These are phyloP conservation scores for Triplophysa bombifrons DNA, from an alignment of 2,797 vertebrate species.

Conservation along the genomic window DNA sequence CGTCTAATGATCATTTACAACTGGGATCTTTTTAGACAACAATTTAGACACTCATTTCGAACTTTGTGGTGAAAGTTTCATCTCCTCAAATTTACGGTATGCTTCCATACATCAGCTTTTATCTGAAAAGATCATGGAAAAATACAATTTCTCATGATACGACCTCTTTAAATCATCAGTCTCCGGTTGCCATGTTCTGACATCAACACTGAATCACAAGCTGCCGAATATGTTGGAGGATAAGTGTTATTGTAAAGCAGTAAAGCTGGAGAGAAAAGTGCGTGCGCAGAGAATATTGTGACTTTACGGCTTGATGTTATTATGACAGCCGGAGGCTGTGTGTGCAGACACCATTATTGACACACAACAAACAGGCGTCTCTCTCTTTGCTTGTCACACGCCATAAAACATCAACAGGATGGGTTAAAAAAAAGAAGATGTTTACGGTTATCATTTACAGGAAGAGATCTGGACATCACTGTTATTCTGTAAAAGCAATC, in stretches of 20 bases:
- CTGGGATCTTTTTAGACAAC: background rate
- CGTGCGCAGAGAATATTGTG: conserved; percentile 36
- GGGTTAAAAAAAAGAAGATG: background rate
- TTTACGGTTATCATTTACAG: conserved; percentile 34
- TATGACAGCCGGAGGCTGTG: conserved; percentile 53
- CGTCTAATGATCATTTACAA: background rate
- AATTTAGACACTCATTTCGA: background rate
- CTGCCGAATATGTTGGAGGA: conserved; percentile 40
- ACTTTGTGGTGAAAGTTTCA: background rate
- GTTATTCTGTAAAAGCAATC: conserved; percentile 34
- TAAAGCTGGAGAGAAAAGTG: conserved; percentile 40
- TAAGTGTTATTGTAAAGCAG: conserved; percentile 50
- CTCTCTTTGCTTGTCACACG: conserved; percentile 25
- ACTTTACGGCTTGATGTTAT: conserved; percentile 56
- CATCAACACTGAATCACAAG: conserved; percentile 55
- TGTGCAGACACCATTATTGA: conserved; percentile 48
- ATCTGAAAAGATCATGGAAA: background rate
- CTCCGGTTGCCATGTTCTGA: background rate
- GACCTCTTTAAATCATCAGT: background rate
- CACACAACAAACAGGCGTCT: conserved; percentile 49
- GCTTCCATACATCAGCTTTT: conserved; percentile 3
- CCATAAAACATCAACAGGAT: conserved; percentile 44
- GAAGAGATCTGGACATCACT: conserved; percentile 10
- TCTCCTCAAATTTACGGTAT: background rate
- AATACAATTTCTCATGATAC: background rate